phyloP scores from a whole-genome alignment of 2,113 vertebrate species.

The Fulica atra region DNA sequence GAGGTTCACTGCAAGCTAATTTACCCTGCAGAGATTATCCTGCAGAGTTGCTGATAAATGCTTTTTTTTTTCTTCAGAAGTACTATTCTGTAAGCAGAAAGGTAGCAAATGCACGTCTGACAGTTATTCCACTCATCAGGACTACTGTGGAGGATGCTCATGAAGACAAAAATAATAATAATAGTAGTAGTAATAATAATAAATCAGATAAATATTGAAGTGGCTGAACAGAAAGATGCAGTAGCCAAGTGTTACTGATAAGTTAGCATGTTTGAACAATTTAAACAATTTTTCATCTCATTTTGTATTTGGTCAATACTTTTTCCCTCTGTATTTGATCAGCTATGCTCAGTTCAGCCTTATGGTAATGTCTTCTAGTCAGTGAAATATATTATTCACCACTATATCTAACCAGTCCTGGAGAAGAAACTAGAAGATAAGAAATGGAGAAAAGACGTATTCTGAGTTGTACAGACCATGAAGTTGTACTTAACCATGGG shows the following conservation, averaged over 20 bases:
- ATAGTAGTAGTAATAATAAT: too few species aligned
- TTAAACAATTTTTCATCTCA: background rate
- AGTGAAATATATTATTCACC: background rate
- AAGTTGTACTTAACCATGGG: background rate
- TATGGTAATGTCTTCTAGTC: background rate
- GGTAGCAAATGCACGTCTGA: background rate
- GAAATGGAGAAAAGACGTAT: background rate
- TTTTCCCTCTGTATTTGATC: background rate
- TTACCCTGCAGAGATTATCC: background rate
- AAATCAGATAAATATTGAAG: background rate
- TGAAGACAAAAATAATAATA: background rate
- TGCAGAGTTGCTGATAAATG: background rate
- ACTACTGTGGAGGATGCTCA: background rate
- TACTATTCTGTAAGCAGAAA: background rate
- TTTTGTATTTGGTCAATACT: background rate
- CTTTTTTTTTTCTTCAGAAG: background rate
- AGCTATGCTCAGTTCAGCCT: background rate
- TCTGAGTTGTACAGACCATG: background rate
- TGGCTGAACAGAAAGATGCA: background rate
- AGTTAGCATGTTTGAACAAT: background rate
- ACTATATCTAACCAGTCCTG: background rate
- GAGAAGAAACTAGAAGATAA: background rate
- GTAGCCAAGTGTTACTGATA: fast-evolving
- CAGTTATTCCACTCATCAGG: background rate
- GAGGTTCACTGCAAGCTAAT: background rate